Conservation (phyloP, 2,888 invertebrate genomes). For the Drosophila kokeensis region DNA sequence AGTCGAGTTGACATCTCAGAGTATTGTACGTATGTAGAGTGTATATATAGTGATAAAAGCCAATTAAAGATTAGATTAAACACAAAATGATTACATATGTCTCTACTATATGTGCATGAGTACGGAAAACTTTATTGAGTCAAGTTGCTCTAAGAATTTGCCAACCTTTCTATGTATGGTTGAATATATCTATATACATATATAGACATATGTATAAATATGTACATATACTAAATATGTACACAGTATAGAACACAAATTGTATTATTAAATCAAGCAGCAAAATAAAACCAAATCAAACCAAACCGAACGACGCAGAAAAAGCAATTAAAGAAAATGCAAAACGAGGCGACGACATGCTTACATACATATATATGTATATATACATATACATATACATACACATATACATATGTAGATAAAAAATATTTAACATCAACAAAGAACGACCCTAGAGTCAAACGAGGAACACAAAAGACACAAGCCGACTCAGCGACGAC, state of each 20-base stretch:
- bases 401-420: slow-evolving; percentile 34
- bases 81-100: slow-evolving; percentile 23
- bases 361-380: background rate
- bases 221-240: background rate
- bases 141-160: slow-evolving; percentile 15
- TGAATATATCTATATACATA: background rate
- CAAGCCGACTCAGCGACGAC: slow-evolving; percentile 9
- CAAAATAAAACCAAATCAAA: slow-evolving; percentile 30
- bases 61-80: slow-evolving; percentile 37
- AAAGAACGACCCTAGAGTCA: slow-evolving; percentile 65
- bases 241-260: slow-evolving; percentile 19
- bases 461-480: slow-evolving; percentile 31
- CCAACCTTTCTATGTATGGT: background rate
- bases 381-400: slow-evolving; percentile 13
- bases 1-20: background rate
- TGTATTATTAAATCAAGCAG: slow-evolving; percentile 35
- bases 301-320: slow-evolving; percentile 42
- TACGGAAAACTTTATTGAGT: background rate
- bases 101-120: background rate
- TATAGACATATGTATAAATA: background rate
- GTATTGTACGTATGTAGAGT: no score
- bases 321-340: slow-evolving; percentile 50
- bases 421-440: slow-evolving; percentile 63
- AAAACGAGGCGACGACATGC: slow-evolving; percentile 22
- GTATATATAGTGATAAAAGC: background rate